Evolutionary conservation across 1,140 invertebrate genomes (phyloP), one percentile per base, ranked within the genome.

Genomic region (Drosophila yakuba): DNA sequence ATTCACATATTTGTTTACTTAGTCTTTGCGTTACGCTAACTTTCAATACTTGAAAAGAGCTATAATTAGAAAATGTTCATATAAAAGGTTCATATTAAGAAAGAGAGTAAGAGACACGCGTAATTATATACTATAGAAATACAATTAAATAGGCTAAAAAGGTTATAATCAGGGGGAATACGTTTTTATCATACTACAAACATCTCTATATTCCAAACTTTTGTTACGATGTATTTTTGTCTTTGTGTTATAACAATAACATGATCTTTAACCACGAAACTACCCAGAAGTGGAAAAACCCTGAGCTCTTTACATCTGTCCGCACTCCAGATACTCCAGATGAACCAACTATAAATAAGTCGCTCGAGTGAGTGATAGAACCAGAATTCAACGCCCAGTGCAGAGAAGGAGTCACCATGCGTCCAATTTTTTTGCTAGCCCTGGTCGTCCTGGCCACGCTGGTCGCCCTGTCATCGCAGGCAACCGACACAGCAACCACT

Each of bases 381-480:
- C 10, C 47, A 50, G 14, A 50, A 15, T 28, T 25, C 7, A 1
- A 15, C 4, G 25, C 23, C 25, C 1, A 50, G 7, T 32, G 2
- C 15, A 23, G n/a, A 60, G 15, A 17, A 39, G 23, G 35, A 60
- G 32, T 25, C 15, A 39, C 12, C 20, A 66, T 66, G 62, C 56
- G 25, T 15, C 7, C 25, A 0, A 10, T 32, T 32, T 7, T 50
- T 50, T 25, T 25, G 47, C 25, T 50, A 32, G 4, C 14, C 14
- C n/a, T 50, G 47, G 47, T 15, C 7, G 47, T 50, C 25, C 25
- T 50, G 25, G 25, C 47, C 23, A 15, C 25, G 0, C 6, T 48
- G 12, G 47, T 32, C n/a, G 47, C 2, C 8, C 47, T 28, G 47
- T 50, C 47, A 1, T 28, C 47, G 47, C 47, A 15, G 25, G 20